A percentile compares a stretch with the other conserved stretches of the same genome.
phyloP scores from a whole-genome alignment of 2,113 vertebrate species.

The Phylloscopus trochiloides region DNA sequence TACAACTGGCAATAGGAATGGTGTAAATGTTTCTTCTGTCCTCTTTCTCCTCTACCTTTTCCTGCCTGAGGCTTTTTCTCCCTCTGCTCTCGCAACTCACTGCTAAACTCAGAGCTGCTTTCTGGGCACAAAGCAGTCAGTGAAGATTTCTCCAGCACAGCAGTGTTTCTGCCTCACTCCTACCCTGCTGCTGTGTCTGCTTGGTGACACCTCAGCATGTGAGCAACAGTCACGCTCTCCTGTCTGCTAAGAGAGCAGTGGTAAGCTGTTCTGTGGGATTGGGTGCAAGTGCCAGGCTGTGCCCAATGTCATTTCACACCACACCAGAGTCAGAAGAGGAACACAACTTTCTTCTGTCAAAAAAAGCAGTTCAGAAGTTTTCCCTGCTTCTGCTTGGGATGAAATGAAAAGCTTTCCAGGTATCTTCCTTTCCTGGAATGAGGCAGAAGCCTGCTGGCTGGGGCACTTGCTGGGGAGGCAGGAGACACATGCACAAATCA shows the following conservation, averaged over 20 bases:
- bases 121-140: neutral
- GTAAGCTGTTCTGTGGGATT: neutral
- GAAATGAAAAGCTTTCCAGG: neutral
- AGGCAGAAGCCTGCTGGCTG: neutral
- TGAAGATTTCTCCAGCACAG: neutral
- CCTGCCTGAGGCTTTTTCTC: neutral
- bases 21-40: neutral
- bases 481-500: neutral
- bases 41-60: neutral
- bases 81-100: neutral
- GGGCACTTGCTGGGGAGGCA: accelerated
- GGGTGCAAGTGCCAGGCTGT: neutral
- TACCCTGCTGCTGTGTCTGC: neutral
- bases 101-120: neutral
- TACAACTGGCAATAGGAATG: no score
- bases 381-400: neutral
- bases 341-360: neutral
- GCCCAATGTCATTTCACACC: neutral
- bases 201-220: neutral
- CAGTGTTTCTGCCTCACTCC: neutral
- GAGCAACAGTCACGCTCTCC: neutral
- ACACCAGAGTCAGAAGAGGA: neutral
- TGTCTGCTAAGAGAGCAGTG: neutral
- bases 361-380: neutral
- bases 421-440: neutral